These are phyloP conservation scores for Archocentrus centrarchus DNA, from an alignment of 2,113 vertebrate species.

Conservation along the genomic window DNA sequence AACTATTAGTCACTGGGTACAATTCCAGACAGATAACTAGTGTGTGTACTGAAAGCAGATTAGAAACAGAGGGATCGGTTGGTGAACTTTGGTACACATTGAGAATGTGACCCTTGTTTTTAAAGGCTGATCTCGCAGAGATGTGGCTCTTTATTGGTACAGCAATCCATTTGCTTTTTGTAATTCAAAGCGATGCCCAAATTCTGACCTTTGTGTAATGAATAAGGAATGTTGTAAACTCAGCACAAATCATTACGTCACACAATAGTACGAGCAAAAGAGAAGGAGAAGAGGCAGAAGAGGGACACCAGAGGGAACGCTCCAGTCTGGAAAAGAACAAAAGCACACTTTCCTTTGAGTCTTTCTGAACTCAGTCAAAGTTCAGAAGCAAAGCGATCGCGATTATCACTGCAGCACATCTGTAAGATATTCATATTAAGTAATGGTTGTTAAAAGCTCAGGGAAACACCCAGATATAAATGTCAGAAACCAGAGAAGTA, in stretches of 20 bases:
- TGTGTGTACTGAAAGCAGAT: conserved; percentile 26
- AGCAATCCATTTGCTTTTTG: background rate
- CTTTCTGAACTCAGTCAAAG: conserved; percentile 41
- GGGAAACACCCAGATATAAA: background rate
- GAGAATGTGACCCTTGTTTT: background rate
- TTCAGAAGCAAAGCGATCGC: conserved; percentile 47
- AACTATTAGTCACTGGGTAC: conserved; percentile 14
- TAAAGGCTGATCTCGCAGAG: background rate
- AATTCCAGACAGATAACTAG: conserved; percentile 10
- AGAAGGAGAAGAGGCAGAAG: background rate
- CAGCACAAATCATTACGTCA: conserved; percentile 9
- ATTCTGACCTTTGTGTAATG: conserved; percentile 22
- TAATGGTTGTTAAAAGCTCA: conserved; percentile 24
- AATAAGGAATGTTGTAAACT: conserved; percentile 21
- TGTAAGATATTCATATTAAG: conserved; percentile 45
- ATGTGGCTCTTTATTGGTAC: background rate
- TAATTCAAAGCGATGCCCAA: conserved; percentile 1
- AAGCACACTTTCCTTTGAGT: background rate
- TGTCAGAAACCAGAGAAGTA: background rate
- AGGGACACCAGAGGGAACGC: conserved; percentile 15
- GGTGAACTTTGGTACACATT: conserved; percentile 4
- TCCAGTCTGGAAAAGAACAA: background rate
- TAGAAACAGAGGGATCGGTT: conserved; percentile 18
- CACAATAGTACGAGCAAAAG: conserved; percentile 12
- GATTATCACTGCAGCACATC: conserved; percentile 29